Conservation (phyloP, 2,113 vertebrate genomes). For the Cryptomyrus ogoouensis region DNA sequence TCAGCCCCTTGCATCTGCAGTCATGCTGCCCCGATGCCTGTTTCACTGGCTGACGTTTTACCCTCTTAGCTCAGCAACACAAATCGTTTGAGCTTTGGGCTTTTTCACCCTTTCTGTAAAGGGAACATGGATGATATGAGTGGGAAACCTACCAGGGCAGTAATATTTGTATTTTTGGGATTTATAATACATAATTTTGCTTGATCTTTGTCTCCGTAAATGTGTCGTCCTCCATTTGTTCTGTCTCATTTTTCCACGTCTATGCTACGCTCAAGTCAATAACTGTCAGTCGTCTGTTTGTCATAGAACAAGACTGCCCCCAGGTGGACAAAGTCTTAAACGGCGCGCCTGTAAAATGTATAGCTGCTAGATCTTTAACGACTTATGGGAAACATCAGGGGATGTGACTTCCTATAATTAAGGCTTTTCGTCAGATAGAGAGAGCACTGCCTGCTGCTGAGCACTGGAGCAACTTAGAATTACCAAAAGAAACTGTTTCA, state of each 20-base stretch:
- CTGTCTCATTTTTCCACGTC: constrained; percentile 13
- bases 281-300: constrained; percentile 12
- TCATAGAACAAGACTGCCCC: constrained; percentile 17
- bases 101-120: not conserved
- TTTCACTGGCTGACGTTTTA: not conserved
- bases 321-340: constrained; percentile 18
- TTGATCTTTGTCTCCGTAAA: not conserved
- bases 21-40: not conserved
- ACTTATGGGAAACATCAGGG: not conserved
- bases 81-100: not conserved
- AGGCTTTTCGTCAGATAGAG: not conserved
- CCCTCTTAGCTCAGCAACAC: not conserved
- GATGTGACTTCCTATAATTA: not conserved
- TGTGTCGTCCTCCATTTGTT: not conserved
- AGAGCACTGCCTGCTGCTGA: not conserved
- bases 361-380: not conserved
- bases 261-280: not conserved
- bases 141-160: not conserved
- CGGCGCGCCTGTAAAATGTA: not conserved
- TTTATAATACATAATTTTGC: not conserved
- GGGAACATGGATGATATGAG: not conserved
- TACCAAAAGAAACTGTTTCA: not conserved
- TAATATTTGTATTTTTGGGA: not conserved
- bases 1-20: not conserved
- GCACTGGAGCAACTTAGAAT: not conserved